These are phyloP conservation scores for Coregonus ussuriensis DNA, from an alignment of 2,797 vertebrate genomes.

Conservation along the genomic window DNA sequence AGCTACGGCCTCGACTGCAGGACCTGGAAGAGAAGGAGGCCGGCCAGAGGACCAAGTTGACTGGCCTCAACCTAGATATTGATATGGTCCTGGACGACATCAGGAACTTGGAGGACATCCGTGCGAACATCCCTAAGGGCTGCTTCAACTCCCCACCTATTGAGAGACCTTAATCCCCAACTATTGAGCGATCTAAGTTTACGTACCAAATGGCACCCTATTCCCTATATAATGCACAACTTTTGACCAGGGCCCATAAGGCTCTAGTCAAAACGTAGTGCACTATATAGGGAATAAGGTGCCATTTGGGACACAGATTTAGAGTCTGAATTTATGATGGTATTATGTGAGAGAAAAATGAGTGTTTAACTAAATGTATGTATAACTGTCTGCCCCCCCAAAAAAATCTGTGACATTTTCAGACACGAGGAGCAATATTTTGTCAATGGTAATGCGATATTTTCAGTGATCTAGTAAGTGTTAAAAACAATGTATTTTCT, in stretches of 20 bases:
- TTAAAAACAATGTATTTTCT: neutral
- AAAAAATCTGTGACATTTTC: neutral
- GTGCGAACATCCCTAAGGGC: constrained; percentile 73
- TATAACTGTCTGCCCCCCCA: constrained; percentile 31
- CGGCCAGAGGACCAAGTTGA: constrained; percentile 67
- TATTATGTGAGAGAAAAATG: neutral
- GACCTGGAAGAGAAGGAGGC: constrained; percentile 74
- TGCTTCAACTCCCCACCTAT: constrained; percentile 84
- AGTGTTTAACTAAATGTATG: constrained; percentile 37
- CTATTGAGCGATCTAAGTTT: neutral
- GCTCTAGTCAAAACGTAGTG: too few relatives aligned
- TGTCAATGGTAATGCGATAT: neutral
- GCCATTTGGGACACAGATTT: neutral
- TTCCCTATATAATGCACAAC: neutral
- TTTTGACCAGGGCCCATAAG: neutral
- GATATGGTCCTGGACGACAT: constrained; percentile 81
- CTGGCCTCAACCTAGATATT: constrained; percentile 75
- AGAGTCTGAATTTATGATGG: neutral
- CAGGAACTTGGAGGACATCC: constrained; percentile 85
- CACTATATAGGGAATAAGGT: neutral
- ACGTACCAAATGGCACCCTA: neutral
- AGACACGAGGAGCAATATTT: neutral
- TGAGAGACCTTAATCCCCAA: constrained; percentile 73
- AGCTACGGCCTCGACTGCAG: constrained; percentile 73
- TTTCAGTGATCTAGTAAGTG: neutral